These are phyloP conservation scores for Falco rusticolus DNA, from an alignment of 2,797 vertebrate species.

Conservation along the genomic window DNA sequence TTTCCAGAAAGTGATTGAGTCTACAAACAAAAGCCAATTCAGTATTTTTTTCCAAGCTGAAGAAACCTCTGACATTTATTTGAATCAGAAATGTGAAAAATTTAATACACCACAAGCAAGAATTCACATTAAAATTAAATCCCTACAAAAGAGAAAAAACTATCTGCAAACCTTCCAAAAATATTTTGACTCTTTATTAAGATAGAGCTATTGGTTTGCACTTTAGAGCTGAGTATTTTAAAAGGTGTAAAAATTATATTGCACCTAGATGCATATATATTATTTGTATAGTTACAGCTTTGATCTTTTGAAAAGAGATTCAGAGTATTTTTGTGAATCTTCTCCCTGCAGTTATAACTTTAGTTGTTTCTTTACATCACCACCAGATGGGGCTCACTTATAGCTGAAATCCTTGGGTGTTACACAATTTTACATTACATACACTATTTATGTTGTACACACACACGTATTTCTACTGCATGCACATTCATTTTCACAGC, in stretches of 20 bases:
- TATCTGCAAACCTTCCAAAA: not conserved
- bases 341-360: not conserved
- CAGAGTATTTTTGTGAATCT: not conserved
- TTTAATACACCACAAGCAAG: not conserved
- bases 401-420: conserved; percentile 57
- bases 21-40: not conserved
- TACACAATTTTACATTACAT: not conserved
- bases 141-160: not conserved
- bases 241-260: not conserved
- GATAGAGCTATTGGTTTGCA: not conserved
- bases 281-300: not conserved
- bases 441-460: not conserved
- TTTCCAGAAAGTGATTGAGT: not conserved
- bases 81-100: not conserved
- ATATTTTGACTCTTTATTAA: not conserved
- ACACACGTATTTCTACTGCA: not conserved
- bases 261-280: not conserved
- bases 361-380: conserved; percentile 28
- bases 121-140: not conserved
- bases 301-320: not conserved
- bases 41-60: not conserved
- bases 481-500: not conserved
- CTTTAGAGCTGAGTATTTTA: not conserved
- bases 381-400: conserved; percentile 80
- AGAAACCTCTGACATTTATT: not conserved